A percentile compares a stretch with the other conserved stretches of the same genome.
These are phyloP conservation scores for Hyles euphorbiae DNA, from an alignment of 1,140 invertebrate species.

Conservation along the genomic window DNA sequence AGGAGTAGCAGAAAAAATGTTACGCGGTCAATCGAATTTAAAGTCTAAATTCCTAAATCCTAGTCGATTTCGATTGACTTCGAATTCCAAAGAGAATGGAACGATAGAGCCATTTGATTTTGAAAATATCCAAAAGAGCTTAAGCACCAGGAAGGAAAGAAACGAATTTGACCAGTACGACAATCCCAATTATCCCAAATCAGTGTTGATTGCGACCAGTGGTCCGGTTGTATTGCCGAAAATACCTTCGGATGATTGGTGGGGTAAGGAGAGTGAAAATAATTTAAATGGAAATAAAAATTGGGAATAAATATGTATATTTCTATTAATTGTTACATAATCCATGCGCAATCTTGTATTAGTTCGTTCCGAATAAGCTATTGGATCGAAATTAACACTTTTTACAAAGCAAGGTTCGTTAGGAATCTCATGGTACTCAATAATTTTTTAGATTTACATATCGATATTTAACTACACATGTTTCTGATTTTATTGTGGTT, in stretches of 20 bases:
- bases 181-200: conserved; percentile 23
- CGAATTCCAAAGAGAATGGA: neutral
- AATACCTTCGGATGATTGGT: conserved; percentile 10
- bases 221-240: conserved; percentile 19
- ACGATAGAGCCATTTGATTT: neutral
- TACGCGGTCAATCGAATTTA: neutral
- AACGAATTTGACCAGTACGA: conserved; percentile 42
- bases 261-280: conserved; percentile 3
- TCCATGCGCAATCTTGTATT: no score
- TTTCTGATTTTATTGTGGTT: no score
- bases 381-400: no score
- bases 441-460: no score
- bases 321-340: no score
- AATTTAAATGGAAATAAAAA: neutral
- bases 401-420: no score
- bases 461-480: no score
- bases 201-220: conserved; percentile 19
- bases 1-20: conserved; percentile 2
- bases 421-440: no score
- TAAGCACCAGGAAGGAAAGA: conserved; percentile 20
- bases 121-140: conserved; percentile 3
- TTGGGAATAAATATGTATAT: conserved; percentile 7
- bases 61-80: no score
- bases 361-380: no score
- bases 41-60: no score